phyloP scores from a whole-genome alignment of 2,888 invertebrate genomes.

The Thereva nobilitata region DNA sequence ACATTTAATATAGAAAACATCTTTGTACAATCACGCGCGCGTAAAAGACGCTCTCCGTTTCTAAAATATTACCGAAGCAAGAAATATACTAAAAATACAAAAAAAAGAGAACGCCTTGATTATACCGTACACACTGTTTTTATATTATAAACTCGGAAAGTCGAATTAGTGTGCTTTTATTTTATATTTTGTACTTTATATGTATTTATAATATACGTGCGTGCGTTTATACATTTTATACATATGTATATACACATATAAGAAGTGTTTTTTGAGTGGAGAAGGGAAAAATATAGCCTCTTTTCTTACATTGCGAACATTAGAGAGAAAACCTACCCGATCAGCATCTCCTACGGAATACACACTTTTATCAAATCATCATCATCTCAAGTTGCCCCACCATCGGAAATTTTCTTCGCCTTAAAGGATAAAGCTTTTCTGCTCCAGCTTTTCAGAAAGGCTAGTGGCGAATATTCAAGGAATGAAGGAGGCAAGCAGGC shows the following conservation, averaged over 20 bases:
- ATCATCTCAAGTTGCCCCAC: constrained; percentile 44
- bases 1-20: constrained; percentile 35
- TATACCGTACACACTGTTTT: constrained; percentile 37
- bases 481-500: too few species aligned
- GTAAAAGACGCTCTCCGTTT: constrained; percentile 41
- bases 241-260: too few species aligned
- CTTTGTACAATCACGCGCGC: constrained; percentile 44
- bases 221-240: constrained; percentile 27
- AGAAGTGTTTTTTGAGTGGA: constrained; percentile 1
- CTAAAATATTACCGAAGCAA: too few species aligned
- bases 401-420: constrained; percentile 39
- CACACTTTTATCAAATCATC: constrained; percentile 24
- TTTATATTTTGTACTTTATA: constrained; percentile 33
- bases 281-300: neutral
- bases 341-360: constrained; percentile 25
- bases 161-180: constrained; percentile 23
- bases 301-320: constrained; percentile 30
- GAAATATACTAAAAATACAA: too few species aligned
- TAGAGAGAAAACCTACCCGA: constrained; percentile 42
- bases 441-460: constrained; percentile 14
- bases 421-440: constrained; percentile 22
- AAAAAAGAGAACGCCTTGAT: neutral
- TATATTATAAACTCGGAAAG: constrained; percentile 18
- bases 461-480: neutral
- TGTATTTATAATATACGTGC: constrained; percentile 37